A percentile compares a stretch with the other conserved stretches of the same genome.
Conservation (phyloP, 2,113 vertebrate species). For the Sander lucioperca region DNA sequence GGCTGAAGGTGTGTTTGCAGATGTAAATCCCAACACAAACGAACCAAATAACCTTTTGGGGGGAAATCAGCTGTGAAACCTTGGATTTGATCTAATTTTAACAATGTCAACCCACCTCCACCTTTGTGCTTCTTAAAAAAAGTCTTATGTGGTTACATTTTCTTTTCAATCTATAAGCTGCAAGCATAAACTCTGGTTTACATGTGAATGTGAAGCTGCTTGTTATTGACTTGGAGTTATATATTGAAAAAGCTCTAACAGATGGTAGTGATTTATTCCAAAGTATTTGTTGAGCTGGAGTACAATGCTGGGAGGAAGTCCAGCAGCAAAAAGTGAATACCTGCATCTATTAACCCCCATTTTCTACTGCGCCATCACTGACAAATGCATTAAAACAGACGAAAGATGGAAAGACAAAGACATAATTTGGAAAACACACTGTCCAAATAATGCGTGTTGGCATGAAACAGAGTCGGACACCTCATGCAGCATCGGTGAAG, state of each 20-base stretch:
- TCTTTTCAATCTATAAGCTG: neutral
- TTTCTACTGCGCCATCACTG: slow-evolving; percentile 4
- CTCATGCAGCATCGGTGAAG: slow-evolving; percentile 31
- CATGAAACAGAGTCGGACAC: slow-evolving; percentile 32
- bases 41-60: slow-evolving; percentile 77
- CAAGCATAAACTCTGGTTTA: neutral
- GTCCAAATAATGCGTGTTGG: slow-evolving; percentile 17
- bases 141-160: neutral
- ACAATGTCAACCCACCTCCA: neutral
- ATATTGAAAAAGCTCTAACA: slow-evolving; percentile 63
- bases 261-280: slow-evolving; percentile 77
- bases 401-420: slow-evolving; percentile 18
- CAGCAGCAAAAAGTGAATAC: slow-evolving; percentile 60
- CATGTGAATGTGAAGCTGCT: slow-evolving; percentile 15
- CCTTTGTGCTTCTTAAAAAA: neutral
- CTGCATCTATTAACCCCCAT: slow-evolving; percentile 49
- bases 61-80: slow-evolving; percentile 45
- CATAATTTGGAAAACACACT: slow-evolving; percentile 26
- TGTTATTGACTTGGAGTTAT: slow-evolving; percentile 29
- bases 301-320: slow-evolving; percentile 70
- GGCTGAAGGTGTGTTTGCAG: slow-evolving; percentile 71
- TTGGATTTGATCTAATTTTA: slow-evolving; percentile 28
- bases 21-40: slow-evolving; percentile 70
- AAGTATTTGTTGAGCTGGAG: slow-evolving; percentile 69
- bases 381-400: slow-evolving; percentile 20